phyloP scores from a whole-genome alignment of 2,888 invertebrate genomes.

The Drosophila diplacantha region DNA sequence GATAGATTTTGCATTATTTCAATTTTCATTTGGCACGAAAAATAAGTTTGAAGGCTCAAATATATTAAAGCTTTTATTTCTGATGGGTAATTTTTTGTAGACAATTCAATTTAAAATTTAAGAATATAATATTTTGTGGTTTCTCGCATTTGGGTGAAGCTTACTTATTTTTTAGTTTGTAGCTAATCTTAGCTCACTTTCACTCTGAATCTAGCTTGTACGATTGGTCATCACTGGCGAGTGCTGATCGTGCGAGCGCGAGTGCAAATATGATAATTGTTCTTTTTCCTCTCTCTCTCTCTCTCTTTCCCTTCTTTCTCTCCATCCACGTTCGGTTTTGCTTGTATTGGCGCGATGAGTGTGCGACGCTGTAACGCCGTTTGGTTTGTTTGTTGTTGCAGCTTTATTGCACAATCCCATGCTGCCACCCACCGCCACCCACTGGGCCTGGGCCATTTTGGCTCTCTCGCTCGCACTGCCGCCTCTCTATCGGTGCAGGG shows the following conservation, averaged over 20 bases:
- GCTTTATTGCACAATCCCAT: slow-evolving; percentile 66
- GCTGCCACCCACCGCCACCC: slow-evolving; percentile 42
- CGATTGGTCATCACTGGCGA: slow-evolving; percentile 21
- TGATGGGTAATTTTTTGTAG: no score
- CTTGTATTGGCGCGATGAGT: slow-evolving; percentile 40
- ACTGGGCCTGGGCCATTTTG: neutral
- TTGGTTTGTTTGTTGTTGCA: slow-evolving; percentile 59
- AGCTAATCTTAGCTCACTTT: neutral
- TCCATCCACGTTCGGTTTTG: neutral
- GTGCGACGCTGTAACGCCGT: slow-evolving; percentile 48
- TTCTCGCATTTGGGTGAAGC: no score
- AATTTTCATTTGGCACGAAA: no score
- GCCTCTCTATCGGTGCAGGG: slow-evolving; percentile 8
- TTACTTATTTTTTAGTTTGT: neutral
- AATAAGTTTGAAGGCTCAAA: no score
- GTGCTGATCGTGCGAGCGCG: slow-evolving; percentile 45
- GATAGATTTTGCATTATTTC: neutral
- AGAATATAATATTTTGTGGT: neutral
- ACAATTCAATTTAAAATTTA: neutral
- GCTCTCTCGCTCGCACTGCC: neutral
- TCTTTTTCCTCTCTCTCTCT: slow-evolving; percentile 9
- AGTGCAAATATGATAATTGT: slow-evolving; percentile 50
- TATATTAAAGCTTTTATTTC: no score
- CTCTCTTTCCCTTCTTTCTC: neutral
- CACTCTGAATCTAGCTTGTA: neutral